Evolutionary conservation across 2,888 invertebrate genomes (phyloP), one percentile per base, ranked within the genome.

Genomic region (Pristionchus arcanus): DNA sequence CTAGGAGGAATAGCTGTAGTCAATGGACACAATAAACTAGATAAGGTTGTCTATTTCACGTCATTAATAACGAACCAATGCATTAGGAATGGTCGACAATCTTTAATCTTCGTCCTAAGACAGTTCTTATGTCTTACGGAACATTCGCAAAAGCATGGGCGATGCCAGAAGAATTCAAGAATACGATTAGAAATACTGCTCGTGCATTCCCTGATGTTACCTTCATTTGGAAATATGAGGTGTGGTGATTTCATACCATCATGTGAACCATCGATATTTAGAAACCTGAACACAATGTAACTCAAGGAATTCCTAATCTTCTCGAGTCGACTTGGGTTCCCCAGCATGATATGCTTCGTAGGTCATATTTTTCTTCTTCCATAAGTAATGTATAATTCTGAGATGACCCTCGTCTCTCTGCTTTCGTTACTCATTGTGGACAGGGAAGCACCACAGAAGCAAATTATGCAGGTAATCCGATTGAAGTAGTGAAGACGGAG

Each of bases 151-250:
- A 86, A 25, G 86, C 86, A 19, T 66, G 16, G 28, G 63, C 42
- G 21, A 86, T 86, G 86, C 86, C 86, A 15, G 86, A 86, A 53
- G 63, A 63, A n/a, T 86, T 66, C 49, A 86, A 86, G 42, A 37
- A 86, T 19, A 86, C 63, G 3, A 86, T 86, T n/a, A 63, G 86
- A 37, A 34, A 86, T 15, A 86, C 86, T 19, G 63, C 49, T 9
- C 19, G 31, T 9, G 28, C 21, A 5, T 86, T 86, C 66, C 86
- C 86, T 31, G 9, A 86, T 86, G 86, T 86, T 2, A 86, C 86
- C 9, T 86, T 86, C 42, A 86, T 86, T 28, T 86, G 86, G 86
- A 86, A 86, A 37, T 86, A 86, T 37, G 86, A 86, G 66, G 86
- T 86, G 37, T 3, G 42, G 42, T 0, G 9, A 49, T 49, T 77